Evolutionary conservation across 2,888 invertebrate species (phyloP), one percentile per base, ranked within the genome.

Genomic region (Gastrophysa polygoni): DNA sequence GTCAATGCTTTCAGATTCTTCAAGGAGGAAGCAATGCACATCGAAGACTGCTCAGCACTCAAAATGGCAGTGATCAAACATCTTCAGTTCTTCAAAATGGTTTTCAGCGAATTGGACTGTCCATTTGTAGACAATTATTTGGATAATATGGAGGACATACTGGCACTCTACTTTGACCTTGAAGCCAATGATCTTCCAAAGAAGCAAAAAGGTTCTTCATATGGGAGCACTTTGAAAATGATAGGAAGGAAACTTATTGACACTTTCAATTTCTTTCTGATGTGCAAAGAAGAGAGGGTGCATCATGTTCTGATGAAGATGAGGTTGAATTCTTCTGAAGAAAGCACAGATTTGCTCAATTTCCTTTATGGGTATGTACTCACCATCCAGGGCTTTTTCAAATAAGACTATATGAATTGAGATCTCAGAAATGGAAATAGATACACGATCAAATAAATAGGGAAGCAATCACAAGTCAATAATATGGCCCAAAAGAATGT

Each of bases 251-350:
- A 58, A 61, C 62, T 77, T n/a, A 69, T 72, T 38, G 58, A 64
- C 38, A 46, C 69, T 16, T 62, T 76, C 18, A 68, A 63, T 21
- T 58, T 68, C 34, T 74, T 70, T 60, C 64, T 78, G 32, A 59
- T 74, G 32, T 56, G 71, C 29, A 70, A 66, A 17, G 64, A 69
- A 16, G 67, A 70, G 62, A 68, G 74, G 49, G 69, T 75, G 20
- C 66, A 71, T 43, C 76, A 78, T 59, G 74, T 76, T 21, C 57
- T 78, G 29, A 71, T 77, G 55, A 75, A 72, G 66, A 64, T 73
- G 51, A 71, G 68, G 51, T 50, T 66, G 8, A 61, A 66, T 48
- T 34, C 60, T 54, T 67, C 68, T 6, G 65, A 68, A 10, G 57
- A 70, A 8, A 67, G 71, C 51, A 70, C 68, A 47, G 70, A 70